Evolutionary conservation across 2,113 vertebrate species (phyloP), one percentile per base, ranked within the genome.

Genomic region (Odontesthes bonariensis): DNA sequence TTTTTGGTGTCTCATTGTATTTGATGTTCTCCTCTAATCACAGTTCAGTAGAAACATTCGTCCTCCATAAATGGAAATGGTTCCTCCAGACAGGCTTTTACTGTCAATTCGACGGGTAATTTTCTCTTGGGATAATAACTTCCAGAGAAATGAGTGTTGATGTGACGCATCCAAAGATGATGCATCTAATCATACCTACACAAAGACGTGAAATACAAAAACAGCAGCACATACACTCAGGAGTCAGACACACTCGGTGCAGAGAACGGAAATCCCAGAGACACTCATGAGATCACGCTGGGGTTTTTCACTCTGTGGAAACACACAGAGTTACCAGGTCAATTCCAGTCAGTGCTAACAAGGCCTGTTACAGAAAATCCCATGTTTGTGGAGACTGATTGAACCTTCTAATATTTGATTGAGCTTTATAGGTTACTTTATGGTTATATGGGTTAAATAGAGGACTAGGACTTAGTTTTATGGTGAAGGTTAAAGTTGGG

Each of bases 221-320:
- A 23, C 46, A 17, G 10, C 40, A 5, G 44, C 47, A 3, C 27
- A 6, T 44, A 14, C 42, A 44, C 42, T 16, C 27, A 27, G 42
- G 42, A 44, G 1, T 44, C 42, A 44, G 42, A 44, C 42, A 16
- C 16, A 14, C 13, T 44, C 42, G 5, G 17, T 17, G 10, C 54
- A 42, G 8, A 23, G 20, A 0, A 22, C 23, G 81, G 78, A 77
- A 82, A 42, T 68, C 52, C 42, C 70, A 70, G 16, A 59, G 57
- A 23, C n/a, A 11, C 32, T 46, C 23, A 12, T 12, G 42, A 10
- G 0, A 14, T 52, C 20, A 57, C 7, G 1, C 2, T 1, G 38
- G 3, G 42, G 1, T 20, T 9, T 80, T 70, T 63, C 73, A 1
- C 17, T 80, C 46, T 59, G 32, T 58, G 9, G 61, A 74, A 74